Evolutionary conservation across 2,113 vertebrate species (phyloP), one percentile per base, ranked within the genome.

Genomic region (Lepidothrix coronata): DNA sequence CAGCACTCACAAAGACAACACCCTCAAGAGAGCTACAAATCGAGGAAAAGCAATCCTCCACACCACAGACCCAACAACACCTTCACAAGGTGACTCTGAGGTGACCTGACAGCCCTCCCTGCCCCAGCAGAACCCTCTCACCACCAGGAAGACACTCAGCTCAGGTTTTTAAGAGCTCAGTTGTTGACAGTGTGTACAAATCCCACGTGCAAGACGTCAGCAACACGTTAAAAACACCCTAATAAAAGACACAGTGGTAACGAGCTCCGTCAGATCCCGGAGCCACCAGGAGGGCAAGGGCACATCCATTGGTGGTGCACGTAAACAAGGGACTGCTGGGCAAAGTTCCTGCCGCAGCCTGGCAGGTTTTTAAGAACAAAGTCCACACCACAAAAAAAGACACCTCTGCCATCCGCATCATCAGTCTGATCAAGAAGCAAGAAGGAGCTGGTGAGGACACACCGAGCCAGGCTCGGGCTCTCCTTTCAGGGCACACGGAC

Each of bases 161-260:
- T 35, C 4, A 4, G 48, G 6, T 23, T 71, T 61, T 25, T 17
- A 43, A 48, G 30, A 43, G 25, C 41, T 74, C 51, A 52, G 19
- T 4, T 19, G n/a, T n/a, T 27, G n/a, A 70, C 43, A 1, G 3
- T 1, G 14, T 0, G 0, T 2, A 33, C 11, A n/a, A 14, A 35
- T 16, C 11, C 19, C 28, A 15, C 2, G 14, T 12, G 35, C 24
- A 37, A 44, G 28, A 11, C 0, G 0, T 6, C 58, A 76, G 12
- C 25, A 28, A 6, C 5, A 6, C 17, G 1, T 48, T 46, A 28
- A 65, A 63, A 43, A 49, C 43, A 12, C 6, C 4, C 14, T 5
- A 58, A 37, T 0, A 1, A 49, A 43, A 55, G 21, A 2, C 30
- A 20, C 5, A 4, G 16, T 0, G 9, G 16, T 18, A 27, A 27